Base-by-base conservation (phyloP, 2,888 invertebrate species). In the Drosophila fulvimacula region DNA sequence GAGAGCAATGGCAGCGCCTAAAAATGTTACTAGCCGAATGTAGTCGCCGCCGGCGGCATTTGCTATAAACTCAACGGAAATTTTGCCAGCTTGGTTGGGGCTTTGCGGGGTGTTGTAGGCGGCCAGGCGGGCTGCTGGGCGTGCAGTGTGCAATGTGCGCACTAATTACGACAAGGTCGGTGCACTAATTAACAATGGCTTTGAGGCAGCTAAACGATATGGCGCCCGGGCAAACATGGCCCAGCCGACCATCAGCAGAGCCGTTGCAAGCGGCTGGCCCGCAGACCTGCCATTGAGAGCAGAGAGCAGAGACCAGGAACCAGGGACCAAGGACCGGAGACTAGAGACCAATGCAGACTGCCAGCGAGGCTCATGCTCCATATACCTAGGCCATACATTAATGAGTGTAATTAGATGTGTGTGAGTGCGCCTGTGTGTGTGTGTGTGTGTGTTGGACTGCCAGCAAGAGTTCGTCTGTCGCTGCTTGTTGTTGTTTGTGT, bases 101-200 rank as follows among this genome's bases (percentile, higher is more conserved):
- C n/a, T n/a, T n/a, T n/a, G n/a, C n/a, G n/a, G n/a, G n/a, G n/a
- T n/a, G 30, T 21, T 39, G 46, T 17, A 21, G 60, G 48, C 46
- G 9, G 38, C n/a, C n/a, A n/a, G 38, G 3, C 1, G 38, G 38
- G 17, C 5, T 11, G n/a, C 21, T 39, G 19, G 34, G 44, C n/a
- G 38, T 42, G 69, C 74, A 62, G 46, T 71, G 69, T 82, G 83
- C 81, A 82, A 61, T 74, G 71, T 63, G 86, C 77, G 76, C 80
- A 85, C 86, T 88, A 83, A 83, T 83, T 83, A 85, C 80, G 70
- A 75, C 83, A 83, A 88, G 88, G 83, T 82, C 88, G 80, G 67
- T 88, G 83, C 76, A 85, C 88, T 83, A 83, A 83, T 85, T 88
- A 83, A 83, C 86, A 83, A 88, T 88, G 70, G 82, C 88, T 88